A percentile compares a stretch with the other conserved stretches of the same genome.
Evolutionary conservation across 2,113 vertebrate genomes (phyloP).

Genomic region (Cryptotis parvus): DNA sequence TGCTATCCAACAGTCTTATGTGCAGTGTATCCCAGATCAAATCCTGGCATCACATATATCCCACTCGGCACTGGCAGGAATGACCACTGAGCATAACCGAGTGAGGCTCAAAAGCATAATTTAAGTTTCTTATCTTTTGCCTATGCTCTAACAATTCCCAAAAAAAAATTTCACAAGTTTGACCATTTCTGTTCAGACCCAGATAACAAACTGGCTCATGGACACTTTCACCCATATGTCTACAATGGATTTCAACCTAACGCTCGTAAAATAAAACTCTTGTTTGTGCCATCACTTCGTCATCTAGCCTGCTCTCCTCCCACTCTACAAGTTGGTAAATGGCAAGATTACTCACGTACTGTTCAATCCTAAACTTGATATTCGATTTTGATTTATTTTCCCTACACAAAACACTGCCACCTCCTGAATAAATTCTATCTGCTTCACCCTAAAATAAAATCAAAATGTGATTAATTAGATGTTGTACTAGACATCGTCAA

Average conservation of each 20-base stretch:
- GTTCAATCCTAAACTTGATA: not conserved
- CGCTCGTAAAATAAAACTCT: not conserved
- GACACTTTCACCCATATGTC: not conserved
- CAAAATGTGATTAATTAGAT: not conserved
- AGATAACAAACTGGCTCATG: not conserved
- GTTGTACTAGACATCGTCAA: not conserved
- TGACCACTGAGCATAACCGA: too few relatives aligned
- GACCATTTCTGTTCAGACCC: not conserved
- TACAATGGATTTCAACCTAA: conserved; percentile 14
- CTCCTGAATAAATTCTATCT: not conserved
- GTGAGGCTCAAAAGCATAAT: not conserved
- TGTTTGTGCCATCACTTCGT: not conserved
- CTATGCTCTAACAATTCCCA: not conserved
- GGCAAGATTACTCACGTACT: conserved; percentile 42
- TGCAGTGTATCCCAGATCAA: too few relatives aligned
- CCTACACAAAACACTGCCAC: not conserved
- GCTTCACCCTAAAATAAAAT: conserved; percentile 8
- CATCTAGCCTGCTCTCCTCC: not conserved
- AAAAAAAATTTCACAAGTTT: not conserved
- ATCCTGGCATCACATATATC: too few relatives aligned
- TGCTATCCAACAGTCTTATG: too few relatives aligned
- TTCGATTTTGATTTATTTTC: conserved; percentile 32
- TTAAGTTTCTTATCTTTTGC: not conserved
- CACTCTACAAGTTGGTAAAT: not conserved
- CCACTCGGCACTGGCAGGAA: too few relatives aligned